A percentile compares a stretch with the other conserved stretches of the same genome.
Evolutionary conservation across 2,113 vertebrate genomes (phyloP).

Genomic region (Fulmarus glacialis): DNA sequence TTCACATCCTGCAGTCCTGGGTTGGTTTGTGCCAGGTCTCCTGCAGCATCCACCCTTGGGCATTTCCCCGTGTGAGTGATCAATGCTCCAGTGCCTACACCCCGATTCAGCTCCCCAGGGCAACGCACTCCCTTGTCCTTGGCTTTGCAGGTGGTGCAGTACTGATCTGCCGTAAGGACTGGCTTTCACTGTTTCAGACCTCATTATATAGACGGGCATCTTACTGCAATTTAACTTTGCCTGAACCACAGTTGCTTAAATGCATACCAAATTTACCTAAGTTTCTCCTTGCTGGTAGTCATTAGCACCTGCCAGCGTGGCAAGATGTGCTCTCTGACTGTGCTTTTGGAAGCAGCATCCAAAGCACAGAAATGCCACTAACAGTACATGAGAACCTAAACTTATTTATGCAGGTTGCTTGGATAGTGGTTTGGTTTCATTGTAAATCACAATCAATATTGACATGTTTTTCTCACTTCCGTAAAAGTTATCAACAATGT

Average conservation of each 20-base stretch:
- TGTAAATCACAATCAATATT: not conserved
- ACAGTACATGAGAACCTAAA: not conserved
- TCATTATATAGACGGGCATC: not conserved
- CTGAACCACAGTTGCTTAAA: not conserved
- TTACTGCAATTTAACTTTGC: not conserved
- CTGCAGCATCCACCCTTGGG: not conserved
- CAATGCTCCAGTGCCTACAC: not conserved
- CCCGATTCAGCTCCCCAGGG: not conserved
- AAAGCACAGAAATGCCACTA: not conserved
- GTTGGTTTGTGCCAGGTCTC: not conserved
- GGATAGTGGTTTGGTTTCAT: not conserved
- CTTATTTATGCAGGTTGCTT: not conserved
- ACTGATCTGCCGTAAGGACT: not conserved
- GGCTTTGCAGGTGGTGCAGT: not conserved
- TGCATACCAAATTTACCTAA: not conserved
- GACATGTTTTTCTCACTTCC: not conserved
- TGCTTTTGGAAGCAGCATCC: not conserved
- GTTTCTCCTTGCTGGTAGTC: not conserved
- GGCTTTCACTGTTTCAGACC: not conserved
- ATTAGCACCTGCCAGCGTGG: not conserved
- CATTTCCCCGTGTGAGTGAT: fast-evolving
- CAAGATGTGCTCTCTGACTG: not conserved
- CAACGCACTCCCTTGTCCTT: not conserved
- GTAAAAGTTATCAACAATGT: not conserved
- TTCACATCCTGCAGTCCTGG: not conserved